Percentiles rank a stretch among this genome's conserved stretches.
Conservation (phyloP, 1,140 invertebrate species). For the Heliconius himera region DNA sequence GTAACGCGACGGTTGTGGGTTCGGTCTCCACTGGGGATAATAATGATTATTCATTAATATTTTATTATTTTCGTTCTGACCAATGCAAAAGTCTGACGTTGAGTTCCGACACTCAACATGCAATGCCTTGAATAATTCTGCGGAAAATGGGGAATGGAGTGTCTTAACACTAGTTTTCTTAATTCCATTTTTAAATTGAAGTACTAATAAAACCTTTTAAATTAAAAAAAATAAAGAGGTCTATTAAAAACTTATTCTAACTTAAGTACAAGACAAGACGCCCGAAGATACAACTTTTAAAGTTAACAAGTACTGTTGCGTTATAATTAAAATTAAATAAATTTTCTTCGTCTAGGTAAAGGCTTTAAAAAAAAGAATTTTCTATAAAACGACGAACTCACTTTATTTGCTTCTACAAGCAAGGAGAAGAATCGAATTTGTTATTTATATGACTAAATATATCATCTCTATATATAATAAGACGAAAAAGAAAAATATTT, state of each 20-base stretch:
- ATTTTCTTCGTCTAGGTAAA: not conserved
- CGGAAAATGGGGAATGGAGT: no score
- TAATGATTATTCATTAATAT: no score
- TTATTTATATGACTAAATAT: no score
- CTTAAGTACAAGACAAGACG: conserved; percentile 7
- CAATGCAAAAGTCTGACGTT: no score
- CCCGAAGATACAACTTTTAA: conserved; percentile 3
- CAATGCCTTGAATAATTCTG: no score
- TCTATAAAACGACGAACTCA: not conserved
- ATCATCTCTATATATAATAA: no score
- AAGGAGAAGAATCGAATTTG: not conserved
- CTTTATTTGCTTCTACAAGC: not conserved
- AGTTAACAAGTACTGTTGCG: not conserved
- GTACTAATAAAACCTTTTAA: not conserved
- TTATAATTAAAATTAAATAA: conserved; percentile 13
- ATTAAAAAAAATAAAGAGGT: not conserved
- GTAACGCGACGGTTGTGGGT: no score
- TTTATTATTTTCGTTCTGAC: no score
- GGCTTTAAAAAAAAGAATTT: not conserved
- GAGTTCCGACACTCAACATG: no score
- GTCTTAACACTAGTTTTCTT: no score
- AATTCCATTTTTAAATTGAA: not conserved
- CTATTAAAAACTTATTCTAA: not conserved
- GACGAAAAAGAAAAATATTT: no score
- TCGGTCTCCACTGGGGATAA: no score